Percentiles rank a stretch among this genome's conserved stretches.
Conservation (phyloP, 2,797 vertebrate species). For the Sus cebifrons region DNA sequence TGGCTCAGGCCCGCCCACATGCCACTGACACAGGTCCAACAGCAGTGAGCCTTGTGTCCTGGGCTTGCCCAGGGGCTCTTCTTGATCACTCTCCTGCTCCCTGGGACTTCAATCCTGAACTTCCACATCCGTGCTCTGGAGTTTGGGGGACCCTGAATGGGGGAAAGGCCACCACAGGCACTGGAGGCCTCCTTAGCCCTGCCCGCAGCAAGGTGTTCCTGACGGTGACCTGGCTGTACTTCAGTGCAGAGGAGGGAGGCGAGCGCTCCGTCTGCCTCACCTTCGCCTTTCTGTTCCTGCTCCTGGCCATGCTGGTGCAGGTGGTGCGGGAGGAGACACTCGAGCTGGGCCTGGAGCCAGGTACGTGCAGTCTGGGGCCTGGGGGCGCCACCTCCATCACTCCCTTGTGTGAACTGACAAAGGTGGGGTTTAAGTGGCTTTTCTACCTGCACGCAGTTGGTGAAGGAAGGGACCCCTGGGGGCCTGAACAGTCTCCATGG, state of each 20-base stretch:
- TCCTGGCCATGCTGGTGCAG: constrained; percentile 96
- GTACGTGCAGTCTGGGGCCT: constrained; percentile 83
- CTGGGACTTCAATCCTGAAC: not conserved
- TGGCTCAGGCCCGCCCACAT: not conserved
- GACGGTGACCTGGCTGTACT: constrained; percentile 95
- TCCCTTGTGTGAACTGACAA: not conserved
- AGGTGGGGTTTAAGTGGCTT: not conserved
- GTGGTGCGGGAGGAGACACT: constrained; percentile 95
- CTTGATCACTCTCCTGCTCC: not conserved
- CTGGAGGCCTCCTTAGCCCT: constrained; percentile 87
- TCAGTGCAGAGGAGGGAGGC: constrained; percentile 95
- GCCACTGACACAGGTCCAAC: not conserved
- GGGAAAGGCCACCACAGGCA: too few relatives aligned
- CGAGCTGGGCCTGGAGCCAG: constrained; percentile 96
- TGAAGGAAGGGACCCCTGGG: not conserved
- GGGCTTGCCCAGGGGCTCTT: not conserved
- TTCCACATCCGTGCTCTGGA: too few relatives aligned
- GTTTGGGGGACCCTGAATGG: not conserved
- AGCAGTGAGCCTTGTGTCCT: not conserved
- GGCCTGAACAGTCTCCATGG: not conserved
- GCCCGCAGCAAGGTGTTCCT: constrained; percentile 94
- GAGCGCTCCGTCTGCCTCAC: constrained; percentile 97
- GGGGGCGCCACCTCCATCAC: not conserved
- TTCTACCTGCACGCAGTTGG: not conserved
- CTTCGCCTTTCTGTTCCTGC: constrained; percentile 95